phyloP scores from a whole-genome alignment of 2,888 invertebrate species.

The Muscina levida region DNA sequence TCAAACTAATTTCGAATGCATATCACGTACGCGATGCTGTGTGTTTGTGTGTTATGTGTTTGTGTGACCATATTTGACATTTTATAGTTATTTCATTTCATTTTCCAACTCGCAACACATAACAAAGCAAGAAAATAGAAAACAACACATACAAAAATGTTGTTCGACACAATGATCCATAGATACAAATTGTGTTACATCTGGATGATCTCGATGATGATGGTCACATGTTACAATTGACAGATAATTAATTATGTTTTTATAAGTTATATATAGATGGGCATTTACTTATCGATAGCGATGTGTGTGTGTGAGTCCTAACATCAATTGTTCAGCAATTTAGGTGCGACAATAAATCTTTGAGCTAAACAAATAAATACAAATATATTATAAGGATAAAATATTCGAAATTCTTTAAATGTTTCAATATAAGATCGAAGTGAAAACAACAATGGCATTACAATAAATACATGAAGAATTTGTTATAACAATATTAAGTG shows the following conservation, averaged over 20 bases:
- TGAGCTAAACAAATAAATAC: no score
- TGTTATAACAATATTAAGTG: no score
- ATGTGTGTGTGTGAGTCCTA: no score
- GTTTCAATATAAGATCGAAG: no score
- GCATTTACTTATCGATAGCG: no score
- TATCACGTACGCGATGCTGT: slow-evolving; percentile 14
- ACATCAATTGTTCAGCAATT: no score
- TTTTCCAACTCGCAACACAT: background rate
- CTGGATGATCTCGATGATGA: slow-evolving; percentile 31
- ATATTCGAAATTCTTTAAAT: slow-evolving; percentile 22
- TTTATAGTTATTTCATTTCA: no score
- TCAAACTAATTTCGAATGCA: slow-evolving; percentile 36
- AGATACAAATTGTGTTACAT: background rate
- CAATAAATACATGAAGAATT: no score
- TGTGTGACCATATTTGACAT: background rate
- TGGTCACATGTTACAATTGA: background rate
- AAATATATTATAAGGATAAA: no score
- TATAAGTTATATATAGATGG: no score
- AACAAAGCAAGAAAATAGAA: background rate
- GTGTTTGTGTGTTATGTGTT: background rate
- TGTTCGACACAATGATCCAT: background rate
- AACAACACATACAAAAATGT: background rate
- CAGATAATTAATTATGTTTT: slow-evolving; percentile 33
- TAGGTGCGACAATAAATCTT: no score
- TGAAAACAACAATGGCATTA: no score